These are phyloP conservation scores for Gallinago undulata DNA, from an alignment of 2,113 vertebrate species.

Conservation along the genomic window DNA sequence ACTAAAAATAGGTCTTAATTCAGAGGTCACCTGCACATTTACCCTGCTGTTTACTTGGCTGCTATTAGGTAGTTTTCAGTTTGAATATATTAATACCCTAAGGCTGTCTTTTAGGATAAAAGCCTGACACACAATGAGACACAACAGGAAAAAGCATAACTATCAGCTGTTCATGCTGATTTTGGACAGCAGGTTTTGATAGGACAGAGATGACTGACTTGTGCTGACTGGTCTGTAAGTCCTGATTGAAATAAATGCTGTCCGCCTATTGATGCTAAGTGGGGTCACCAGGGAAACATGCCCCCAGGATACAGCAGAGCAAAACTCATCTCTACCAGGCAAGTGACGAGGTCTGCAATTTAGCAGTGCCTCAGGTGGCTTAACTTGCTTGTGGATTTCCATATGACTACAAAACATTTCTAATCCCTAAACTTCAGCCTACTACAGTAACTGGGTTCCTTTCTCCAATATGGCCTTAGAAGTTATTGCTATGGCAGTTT, in stretches of 20 bases:
- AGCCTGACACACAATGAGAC: background rate
- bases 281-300: background rate
- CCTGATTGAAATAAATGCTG: background rate
- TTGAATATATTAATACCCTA: background rate
- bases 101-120: background rate
- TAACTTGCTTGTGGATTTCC: background rate
- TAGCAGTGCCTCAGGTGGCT: background rate
- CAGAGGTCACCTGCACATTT: background rate
- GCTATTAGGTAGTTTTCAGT: background rate
- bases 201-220: background rate
- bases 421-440: background rate
- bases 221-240: background rate
- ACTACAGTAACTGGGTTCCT: background rate
- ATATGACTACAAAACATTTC: background rate
- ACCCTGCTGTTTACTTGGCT: background rate
- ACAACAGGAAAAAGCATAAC: background rate
- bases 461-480: background rate
- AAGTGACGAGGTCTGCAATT: background rate
- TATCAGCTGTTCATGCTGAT: background rate
- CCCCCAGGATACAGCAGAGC: background rate
- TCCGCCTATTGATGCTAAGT: background rate
- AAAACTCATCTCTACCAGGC: background rate
- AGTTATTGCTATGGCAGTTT: background rate
- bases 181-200: background rate
- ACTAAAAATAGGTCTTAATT: background rate